A percentile compares a stretch with the other conserved stretches of the same genome.
Evolutionary conservation across 2,113 vertebrate species (phyloP).

Genomic region (Nesoenas mayeri): DNA sequence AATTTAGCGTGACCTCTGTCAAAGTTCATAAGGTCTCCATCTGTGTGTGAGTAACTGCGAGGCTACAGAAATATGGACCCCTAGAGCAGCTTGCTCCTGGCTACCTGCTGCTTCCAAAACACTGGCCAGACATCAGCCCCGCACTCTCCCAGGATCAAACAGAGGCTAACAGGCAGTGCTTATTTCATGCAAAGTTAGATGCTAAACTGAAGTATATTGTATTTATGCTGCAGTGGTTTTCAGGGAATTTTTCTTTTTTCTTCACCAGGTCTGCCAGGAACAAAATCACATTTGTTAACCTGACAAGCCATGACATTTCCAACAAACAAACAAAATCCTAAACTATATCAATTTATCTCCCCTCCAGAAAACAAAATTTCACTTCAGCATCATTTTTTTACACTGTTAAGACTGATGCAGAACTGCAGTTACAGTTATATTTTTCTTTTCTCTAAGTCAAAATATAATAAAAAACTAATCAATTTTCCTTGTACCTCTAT

Average conservation of each 20-base stretch:
- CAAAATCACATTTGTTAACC: constrained; percentile 52
- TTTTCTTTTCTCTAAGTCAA: not conserved
- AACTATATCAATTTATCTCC: constrained; percentile 13
- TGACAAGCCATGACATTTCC: constrained; percentile 48
- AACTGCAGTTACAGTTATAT: not conserved
- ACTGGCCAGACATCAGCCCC: constrained; percentile 90
- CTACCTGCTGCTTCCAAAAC: constrained; percentile 99
- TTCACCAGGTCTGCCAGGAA: constrained; percentile 21
- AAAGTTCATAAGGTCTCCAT: constrained; percentile 94
- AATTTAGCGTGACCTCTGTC: constrained; percentile 85
- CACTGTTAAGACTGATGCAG: not conserved
- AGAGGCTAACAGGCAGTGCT: constrained; percentile 82
- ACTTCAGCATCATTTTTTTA: not conserved
- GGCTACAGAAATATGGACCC: constrained; percentile 88
- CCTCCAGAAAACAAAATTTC: constrained; percentile 36
- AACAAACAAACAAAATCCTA: constrained; percentile 48
- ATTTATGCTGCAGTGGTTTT: constrained; percentile 52
- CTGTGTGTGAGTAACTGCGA: constrained; percentile 87
- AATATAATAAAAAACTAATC: not conserved
- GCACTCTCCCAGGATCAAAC: constrained; percentile 92
- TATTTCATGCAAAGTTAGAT: constrained; percentile 83
- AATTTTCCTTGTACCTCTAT: not conserved
- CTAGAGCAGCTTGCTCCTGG: constrained; percentile 86
- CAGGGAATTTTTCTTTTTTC: constrained; percentile 42
- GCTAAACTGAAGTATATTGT: constrained; percentile 75